Percentiles rank a stretch among this genome's conserved stretches.
Conservation (phyloP, 2,888 invertebrate genomes). For the Malthinus seriepunctatus region DNA sequence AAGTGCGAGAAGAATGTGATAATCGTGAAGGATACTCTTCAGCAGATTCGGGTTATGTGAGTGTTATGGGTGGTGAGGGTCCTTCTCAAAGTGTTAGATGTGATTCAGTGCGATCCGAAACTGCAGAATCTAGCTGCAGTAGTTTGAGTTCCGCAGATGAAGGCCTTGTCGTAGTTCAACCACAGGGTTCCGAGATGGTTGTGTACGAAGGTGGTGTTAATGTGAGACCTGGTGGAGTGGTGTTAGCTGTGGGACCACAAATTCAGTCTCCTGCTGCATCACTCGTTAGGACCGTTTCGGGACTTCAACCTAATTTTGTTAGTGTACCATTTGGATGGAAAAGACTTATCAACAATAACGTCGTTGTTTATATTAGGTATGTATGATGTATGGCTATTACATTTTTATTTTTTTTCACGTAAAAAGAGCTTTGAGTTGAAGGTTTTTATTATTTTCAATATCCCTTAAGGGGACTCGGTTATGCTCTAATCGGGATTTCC, state of each 20-base stretch:
- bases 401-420: conserved; percentile 1
- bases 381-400: conserved; percentile 35
- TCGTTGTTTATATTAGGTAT: conserved; percentile 79
- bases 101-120: conserved; percentile 63
- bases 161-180: conserved; percentile 44
- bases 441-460: conserved; percentile 8
- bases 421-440: not conserved
- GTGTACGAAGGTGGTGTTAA: conserved; percentile 55
- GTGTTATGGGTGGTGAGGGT: conserved; percentile 51
- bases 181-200: conserved; percentile 47
- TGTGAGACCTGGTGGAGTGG: conserved; percentile 46
- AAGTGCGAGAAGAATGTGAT: conserved; percentile 45
- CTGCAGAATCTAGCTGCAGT: conserved; percentile 62
- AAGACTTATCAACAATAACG: conserved; percentile 70
- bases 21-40: conserved; percentile 38
- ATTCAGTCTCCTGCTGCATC: conserved; percentile 34
- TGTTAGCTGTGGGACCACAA: conserved; percentile 48
- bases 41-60: conserved; percentile 43
- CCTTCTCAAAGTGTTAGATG: conserved; percentile 53
- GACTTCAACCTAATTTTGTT: conserved; percentile 41
- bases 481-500: conserved; percentile 24
- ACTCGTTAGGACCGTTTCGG: conserved; percentile 30
- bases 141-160: conserved; percentile 58
- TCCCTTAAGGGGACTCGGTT: conserved; percentile 11
- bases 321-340: conserved; percentile 79